phyloP scores from a whole-genome alignment of 2,797 vertebrate species.

The Lepus townsendii region DNA sequence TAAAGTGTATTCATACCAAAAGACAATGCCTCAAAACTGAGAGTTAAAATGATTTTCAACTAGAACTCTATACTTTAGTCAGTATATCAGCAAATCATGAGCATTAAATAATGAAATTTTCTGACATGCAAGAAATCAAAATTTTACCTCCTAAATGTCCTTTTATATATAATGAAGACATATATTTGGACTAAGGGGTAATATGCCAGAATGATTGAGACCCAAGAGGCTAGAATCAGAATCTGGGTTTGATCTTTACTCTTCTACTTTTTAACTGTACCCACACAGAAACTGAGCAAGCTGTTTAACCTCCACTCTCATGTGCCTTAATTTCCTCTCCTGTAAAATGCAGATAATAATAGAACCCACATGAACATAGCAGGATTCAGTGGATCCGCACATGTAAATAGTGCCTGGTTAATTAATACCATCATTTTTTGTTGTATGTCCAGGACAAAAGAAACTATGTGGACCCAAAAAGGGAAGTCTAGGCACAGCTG shows the following conservation, averaged over 20 bases:
- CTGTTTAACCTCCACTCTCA: background rate
- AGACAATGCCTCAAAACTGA: background rate
- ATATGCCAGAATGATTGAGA: background rate
- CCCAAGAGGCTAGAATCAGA: background rate
- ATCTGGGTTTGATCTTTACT: background rate
- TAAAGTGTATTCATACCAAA: background rate
- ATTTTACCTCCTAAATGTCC: background rate
- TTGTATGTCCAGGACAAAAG: background rate
- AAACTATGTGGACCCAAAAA: background rate
- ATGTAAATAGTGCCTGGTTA: background rate
- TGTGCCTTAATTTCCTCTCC: background rate
- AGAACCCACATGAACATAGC: background rate
- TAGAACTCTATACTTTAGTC: background rate
- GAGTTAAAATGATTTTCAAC: slow-evolving; percentile 20
- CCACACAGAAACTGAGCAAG: background rate
- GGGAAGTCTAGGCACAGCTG: background rate
- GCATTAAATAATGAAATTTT: slow-evolving; percentile 31
- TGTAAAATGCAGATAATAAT: background rate
- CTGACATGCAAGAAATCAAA: background rate
- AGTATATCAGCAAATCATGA: background rate
- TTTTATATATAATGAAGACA: background rate
- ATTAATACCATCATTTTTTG: background rate
- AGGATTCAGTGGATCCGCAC: background rate
- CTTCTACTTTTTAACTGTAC: background rate
- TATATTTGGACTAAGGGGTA: background rate